phyloP scores from a whole-genome alignment of 1,140 invertebrate genomes.

The Coptotermes formosanus region DNA sequence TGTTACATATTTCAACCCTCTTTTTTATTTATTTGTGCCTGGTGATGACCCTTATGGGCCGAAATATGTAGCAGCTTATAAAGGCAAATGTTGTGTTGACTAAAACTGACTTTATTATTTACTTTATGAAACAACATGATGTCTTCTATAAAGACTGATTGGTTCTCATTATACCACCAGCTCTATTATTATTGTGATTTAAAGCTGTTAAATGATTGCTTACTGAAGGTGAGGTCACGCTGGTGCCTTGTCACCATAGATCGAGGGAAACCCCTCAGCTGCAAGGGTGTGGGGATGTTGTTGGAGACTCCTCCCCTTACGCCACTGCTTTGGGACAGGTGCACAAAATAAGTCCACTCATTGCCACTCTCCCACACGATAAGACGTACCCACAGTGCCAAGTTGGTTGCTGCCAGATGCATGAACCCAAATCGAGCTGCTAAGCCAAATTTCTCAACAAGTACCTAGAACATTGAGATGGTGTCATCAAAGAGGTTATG shows the following conservation, averaged over 20 bases:
- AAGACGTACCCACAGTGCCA: constrained; percentile 60
- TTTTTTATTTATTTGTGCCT: no score
- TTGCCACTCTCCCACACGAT: constrained; percentile 60
- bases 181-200: no score
- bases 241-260: constrained; percentile 42
- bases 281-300: constrained; percentile 46
- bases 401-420: constrained; percentile 60
- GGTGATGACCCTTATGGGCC: no score
- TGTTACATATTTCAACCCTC: no score
- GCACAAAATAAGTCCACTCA: constrained; percentile 56
- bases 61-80: no score
- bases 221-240: constrained; percentile 41
- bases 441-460: constrained; percentile 56
- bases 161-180: no score
- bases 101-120: no score
- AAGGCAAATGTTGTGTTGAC: no score
- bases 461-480: constrained; percentile 46
- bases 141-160: no score
- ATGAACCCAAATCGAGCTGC: constrained; percentile 59
- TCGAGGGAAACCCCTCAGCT: constrained; percentile 49
- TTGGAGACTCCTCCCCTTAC: neutral
- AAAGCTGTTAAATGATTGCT: neutral
- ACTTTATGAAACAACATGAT: no score
- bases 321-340: constrained; percentile 45
- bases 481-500: no score